A percentile compares a stretch with the other conserved stretches of the same genome.
Conservation (phyloP, 2,797 vertebrate species). For the Anniella stebbinsi region DNA sequence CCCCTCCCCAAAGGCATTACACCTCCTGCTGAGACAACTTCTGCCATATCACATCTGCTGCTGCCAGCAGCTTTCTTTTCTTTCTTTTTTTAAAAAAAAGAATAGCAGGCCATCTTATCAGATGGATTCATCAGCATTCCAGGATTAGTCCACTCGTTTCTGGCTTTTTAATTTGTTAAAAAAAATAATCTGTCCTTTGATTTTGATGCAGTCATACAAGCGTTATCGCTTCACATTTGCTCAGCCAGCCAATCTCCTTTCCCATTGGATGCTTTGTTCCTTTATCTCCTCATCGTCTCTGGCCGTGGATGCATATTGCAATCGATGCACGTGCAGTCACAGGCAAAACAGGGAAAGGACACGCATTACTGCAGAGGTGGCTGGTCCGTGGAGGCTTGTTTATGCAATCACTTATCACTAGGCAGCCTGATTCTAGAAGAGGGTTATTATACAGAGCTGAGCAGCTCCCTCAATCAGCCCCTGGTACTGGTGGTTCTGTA, state of each 20-base stretch:
- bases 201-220: neutral
- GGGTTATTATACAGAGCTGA: neutral
- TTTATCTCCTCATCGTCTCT: neutral
- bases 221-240: neutral
- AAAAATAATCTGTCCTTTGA: constrained; percentile 11
- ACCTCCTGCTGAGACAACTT: neutral
- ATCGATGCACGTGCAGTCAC: neutral
- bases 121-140: neutral
- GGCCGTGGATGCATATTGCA: neutral
- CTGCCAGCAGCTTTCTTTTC: neutral
- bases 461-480: neutral
- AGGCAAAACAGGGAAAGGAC: neutral
- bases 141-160: neutral
- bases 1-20: neutral
- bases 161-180: constrained; percentile 12
- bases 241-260: fast-evolving
- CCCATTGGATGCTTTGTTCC: neutral
- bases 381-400: neutral
- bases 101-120: neutral
- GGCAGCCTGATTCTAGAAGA: neutral
- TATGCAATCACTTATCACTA: neutral
- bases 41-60: neutral
- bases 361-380: neutral
- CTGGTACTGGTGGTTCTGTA: neutral
- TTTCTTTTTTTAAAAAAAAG: constrained; percentile 11